A percentile compares a stretch with the other conserved stretches of the same genome.
These are phyloP conservation scores for Spheniscus humboldti DNA, from an alignment of 2,797 vertebrate genomes.

Conservation along the genomic window DNA sequence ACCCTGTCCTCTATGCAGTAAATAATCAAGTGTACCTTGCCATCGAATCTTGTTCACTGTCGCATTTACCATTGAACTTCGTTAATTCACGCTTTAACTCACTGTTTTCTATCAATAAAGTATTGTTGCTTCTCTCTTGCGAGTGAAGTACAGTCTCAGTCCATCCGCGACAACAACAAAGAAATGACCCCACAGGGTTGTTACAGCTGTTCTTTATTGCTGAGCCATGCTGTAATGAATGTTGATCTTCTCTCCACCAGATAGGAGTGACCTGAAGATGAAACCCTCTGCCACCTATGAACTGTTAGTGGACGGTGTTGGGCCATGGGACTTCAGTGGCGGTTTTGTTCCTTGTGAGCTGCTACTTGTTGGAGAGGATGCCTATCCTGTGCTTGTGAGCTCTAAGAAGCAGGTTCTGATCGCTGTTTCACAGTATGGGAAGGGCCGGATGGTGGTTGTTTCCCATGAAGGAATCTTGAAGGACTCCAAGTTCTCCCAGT, in stretches of 20 bases:
- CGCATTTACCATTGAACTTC: too few relatives aligned
- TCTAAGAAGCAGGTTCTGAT: slow-evolving; percentile 71
- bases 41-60: too few relatives aligned
- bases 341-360: slow-evolving; percentile 69
- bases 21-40: too few relatives aligned
- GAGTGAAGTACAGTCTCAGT: too few relatives aligned
- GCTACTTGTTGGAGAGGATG: slow-evolving; percentile 66
- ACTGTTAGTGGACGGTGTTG: slow-evolving; percentile 60
- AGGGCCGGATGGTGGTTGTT: slow-evolving; percentile 68
- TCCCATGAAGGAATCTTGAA: background rate
- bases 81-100: too few relatives aligned
- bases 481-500: too few relatives aligned
- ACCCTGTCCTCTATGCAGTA: too few relatives aligned
- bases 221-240: background rate
- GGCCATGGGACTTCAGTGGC: slow-evolving; percentile 65
- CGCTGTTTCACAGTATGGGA: slow-evolving; percentile 66
- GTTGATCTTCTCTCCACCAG: background rate
- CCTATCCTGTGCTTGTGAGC: slow-evolving; percentile 72
- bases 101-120: too few relatives aligned
- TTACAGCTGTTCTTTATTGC: background rate
- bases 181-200: background rate
- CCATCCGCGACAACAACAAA: too few relatives aligned
- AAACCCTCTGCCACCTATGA: slow-evolving; percentile 60
- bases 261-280: slow-evolving; percentile 39
- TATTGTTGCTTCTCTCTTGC: too few relatives aligned